Evolutionary conservation across 1,140 invertebrate genomes (phyloP).

Genomic region (Brachionus koreanus): DNA sequence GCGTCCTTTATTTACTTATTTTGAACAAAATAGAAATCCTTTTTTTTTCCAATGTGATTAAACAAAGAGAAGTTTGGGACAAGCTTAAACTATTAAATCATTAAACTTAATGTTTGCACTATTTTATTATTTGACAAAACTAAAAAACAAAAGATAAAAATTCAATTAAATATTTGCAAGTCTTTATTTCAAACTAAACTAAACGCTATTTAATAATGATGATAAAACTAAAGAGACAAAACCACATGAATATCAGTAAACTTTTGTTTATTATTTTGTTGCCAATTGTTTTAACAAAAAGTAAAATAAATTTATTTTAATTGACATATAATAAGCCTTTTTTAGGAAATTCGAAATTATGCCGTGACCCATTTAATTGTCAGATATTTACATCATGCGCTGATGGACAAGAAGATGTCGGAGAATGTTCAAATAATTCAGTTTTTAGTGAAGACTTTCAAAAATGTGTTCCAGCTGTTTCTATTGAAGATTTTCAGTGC

Average conservation of each 20-base stretch:
- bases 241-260: neutral
- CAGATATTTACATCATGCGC: slow-evolving; percentile 26
- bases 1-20: neutral
- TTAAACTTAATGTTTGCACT: neutral
- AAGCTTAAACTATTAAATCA: neutral
- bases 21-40: neutral
- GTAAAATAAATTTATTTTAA: neutral
- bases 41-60: neutral
- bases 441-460: slow-evolving; percentile 36
- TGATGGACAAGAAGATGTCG: neutral
- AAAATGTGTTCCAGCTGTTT: slow-evolving; percentile 27
- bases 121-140: neutral
- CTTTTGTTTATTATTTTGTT: neutral
- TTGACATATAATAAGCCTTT: neutral
- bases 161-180: neutral
- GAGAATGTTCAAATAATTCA: neutral
- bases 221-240: neutral
- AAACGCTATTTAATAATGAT: neutral
- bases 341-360: slow-evolving; percentile 28
- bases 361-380: slow-evolving; percentile 22
- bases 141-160: neutral
- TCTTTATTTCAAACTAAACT: too few species aligned
- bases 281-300: neutral
- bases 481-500: slow-evolving; percentile 28
- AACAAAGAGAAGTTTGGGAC: neutral